Evolutionary conservation across 2,113 vertebrate genomes (phyloP).

Genomic region (Platycercus adscitus): DNA sequence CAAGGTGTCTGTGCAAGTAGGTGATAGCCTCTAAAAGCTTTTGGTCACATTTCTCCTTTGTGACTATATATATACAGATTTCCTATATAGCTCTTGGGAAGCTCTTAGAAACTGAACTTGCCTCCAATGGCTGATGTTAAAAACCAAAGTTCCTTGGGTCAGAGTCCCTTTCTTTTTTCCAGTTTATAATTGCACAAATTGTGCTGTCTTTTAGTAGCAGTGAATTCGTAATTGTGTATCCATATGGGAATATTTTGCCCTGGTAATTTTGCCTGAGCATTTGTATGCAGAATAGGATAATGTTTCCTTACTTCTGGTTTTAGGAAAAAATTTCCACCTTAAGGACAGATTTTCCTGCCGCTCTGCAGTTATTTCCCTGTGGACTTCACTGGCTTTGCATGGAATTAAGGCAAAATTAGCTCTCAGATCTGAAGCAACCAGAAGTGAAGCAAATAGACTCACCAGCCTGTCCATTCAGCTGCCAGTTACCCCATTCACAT

Average conservation of each 20-base stretch:
- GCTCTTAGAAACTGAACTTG: background rate
- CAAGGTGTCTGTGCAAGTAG: background rate
- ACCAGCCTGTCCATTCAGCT: background rate
- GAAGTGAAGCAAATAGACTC: background rate
- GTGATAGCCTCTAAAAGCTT: background rate
- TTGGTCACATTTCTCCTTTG: background rate
- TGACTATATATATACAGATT: background rate
- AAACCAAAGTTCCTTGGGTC: background rate
- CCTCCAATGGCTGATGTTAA: background rate
- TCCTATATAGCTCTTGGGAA: background rate
- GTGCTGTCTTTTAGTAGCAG: background rate
- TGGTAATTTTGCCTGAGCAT: background rate
- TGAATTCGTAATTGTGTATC: background rate
- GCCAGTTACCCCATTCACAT: accelerated
- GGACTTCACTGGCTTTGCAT: background rate
- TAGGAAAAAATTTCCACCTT: background rate
- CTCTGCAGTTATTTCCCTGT: background rate
- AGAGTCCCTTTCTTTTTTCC: background rate
- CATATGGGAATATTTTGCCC: background rate
- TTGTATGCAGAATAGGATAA: background rate
- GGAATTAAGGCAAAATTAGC: background rate
- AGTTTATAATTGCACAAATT: background rate
- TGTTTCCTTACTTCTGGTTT: background rate
- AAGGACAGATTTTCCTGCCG: background rate
- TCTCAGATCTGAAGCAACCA: background rate